These are phyloP conservation scores for Camptogramma bilineatum DNA, from an alignment of 2,888 invertebrate species.

Conservation along the genomic window DNA sequence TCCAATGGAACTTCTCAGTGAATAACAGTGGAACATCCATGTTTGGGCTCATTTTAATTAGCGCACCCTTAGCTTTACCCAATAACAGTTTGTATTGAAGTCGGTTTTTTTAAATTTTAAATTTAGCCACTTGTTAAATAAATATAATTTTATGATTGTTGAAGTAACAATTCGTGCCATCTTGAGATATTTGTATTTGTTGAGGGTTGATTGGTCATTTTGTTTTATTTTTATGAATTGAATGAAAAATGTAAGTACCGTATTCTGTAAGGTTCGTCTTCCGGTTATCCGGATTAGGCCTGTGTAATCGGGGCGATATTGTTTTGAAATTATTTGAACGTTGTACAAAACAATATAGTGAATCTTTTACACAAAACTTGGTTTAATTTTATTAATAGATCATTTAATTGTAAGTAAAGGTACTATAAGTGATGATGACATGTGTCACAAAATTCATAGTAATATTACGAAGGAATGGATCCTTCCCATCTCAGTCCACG, in stretches of 20 bases:
- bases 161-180: constrained; percentile 1
- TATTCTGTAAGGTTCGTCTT: constrained; percentile 53
- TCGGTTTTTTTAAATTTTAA: too few relatives aligned
- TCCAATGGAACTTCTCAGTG: too few relatives aligned
- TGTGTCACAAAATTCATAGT: too few relatives aligned
- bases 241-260: constrained; percentile 33
- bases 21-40: too few relatives aligned
- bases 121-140: too few relatives aligned
- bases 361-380: constrained; percentile 72
- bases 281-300: constrained; percentile 47
- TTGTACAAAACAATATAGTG: constrained; percentile 82
- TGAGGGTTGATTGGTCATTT: constrained; percentile 15
- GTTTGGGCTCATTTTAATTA: too few relatives aligned
- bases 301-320: constrained; percentile 73
- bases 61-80: too few relatives aligned
- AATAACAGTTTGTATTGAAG: too few relatives aligned
- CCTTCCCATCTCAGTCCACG: too few relatives aligned
- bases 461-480: too few relatives aligned
- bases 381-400: constrained; percentile 46
- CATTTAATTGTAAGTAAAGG: background rate
- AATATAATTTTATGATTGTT: background rate
- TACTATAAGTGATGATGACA: too few relatives aligned
- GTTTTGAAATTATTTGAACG: constrained; percentile 72
- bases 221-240: constrained; percentile 26
- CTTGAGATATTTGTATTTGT: background rate